Conservation (phyloP, 1,140 invertebrate species). For the Zaprionus vittiger region DNA sequence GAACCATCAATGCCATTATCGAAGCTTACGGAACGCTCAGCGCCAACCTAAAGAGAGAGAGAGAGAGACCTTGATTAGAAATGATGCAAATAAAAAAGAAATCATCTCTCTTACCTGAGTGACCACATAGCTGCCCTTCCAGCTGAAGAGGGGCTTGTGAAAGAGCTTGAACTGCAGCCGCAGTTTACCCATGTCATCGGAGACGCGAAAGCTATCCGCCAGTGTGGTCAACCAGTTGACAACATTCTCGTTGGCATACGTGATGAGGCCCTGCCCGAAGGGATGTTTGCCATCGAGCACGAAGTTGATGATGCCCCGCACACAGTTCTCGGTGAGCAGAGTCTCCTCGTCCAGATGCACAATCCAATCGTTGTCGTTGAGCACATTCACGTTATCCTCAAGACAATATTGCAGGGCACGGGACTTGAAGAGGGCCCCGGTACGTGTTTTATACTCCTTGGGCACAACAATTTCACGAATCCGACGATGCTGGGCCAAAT, state of each 20-base stretch:
- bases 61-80: neutral
- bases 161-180: slow-evolving; percentile 96
- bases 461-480: slow-evolving; percentile 95
- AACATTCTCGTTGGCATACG: slow-evolving; percentile 98
- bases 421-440: slow-evolving; percentile 97
- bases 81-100: neutral
- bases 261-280: slow-evolving; percentile 99
- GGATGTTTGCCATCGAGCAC: slow-evolving; percentile 96
- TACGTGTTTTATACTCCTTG: slow-evolving; percentile 92
- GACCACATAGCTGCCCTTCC: slow-evolving; percentile 98
- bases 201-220: slow-evolving; percentile 97
- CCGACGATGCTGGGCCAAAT: slow-evolving; percentile 89
- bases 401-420: slow-evolving; percentile 98
- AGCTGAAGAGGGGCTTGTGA: slow-evolving; percentile 97
- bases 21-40: slow-evolving; percentile 96
- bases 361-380: slow-evolving; percentile 97
- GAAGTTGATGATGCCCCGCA: slow-evolving; percentile 97
- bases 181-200: slow-evolving; percentile 98
- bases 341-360: slow-evolving; percentile 99
- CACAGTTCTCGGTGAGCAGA: slow-evolving; percentile 95
- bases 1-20: slow-evolving; percentile 98
- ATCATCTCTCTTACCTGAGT: slow-evolving; percentile 88
- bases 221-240: slow-evolving; percentile 99
- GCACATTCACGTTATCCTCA: slow-evolving; percentile 94
- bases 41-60: slow-evolving; percentile 89